These are phyloP conservation scores for Staurois parvus DNA, from an alignment of 2,797 vertebrate species.

Conservation along the genomic window DNA sequence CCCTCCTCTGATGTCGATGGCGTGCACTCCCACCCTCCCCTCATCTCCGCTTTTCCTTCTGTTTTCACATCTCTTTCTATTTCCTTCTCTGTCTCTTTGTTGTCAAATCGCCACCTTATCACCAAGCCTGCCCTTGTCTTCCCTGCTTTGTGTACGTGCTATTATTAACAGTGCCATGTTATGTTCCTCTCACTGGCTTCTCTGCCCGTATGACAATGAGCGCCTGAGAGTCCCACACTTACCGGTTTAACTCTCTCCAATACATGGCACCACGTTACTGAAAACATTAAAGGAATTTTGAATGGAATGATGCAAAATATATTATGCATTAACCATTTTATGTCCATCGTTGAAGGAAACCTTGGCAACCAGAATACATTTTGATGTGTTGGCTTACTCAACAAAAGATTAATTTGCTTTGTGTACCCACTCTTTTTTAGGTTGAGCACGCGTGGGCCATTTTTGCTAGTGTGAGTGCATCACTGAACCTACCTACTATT, in stretches of 20 bases:
- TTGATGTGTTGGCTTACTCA: too few species aligned
- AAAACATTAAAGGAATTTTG: neutral
- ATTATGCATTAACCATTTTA: neutral
- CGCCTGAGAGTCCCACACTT: constrained; percentile 34
- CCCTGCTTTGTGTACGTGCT: constrained; percentile 47
- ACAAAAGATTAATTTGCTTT: too few species aligned
- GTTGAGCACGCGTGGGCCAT: too few species aligned
- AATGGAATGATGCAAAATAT: neutral
- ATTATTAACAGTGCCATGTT: constrained; percentile 61
- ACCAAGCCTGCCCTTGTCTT: constrained; percentile 56
- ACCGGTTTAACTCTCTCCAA: constrained; percentile 36
- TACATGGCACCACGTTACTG: neutral
- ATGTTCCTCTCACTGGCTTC: constrained; percentile 47
- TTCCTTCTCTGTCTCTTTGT: constrained; percentile 59
- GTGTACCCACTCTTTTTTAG: too few species aligned
- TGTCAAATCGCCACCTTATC: constrained; percentile 62
- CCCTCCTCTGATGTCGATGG: constrained; percentile 24
- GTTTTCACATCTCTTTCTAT: constrained; percentile 57
- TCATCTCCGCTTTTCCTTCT: constrained; percentile 51
- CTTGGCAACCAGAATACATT: too few species aligned
- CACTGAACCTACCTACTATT: too few species aligned
- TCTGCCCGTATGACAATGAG: constrained; percentile 45
- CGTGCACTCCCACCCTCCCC: constrained; percentile 36
- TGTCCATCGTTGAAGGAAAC: neutral
- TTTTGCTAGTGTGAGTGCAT: too few species aligned